Base-by-base conservation (phyloP, 1,140 invertebrate genomes). In the Bombus superbus region DNA sequence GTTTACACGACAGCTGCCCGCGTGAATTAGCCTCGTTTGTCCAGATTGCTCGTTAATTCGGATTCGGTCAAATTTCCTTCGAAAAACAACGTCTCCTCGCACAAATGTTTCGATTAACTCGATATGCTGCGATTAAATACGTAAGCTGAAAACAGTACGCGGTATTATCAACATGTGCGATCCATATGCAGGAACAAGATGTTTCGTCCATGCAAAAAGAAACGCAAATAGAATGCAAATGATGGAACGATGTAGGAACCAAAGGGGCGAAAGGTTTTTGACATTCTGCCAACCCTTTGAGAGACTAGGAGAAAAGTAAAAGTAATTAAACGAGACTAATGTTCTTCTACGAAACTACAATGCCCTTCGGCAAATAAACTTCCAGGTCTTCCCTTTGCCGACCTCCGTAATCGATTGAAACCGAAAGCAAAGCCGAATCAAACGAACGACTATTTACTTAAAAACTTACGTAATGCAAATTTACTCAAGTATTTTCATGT, bases 11-110 rank as follows among this genome's bases (percentile, higher is more conserved):
- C 59, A 25, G 2, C 42, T 59, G 78, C 22, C 78, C 38, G 28
- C n/a, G 38, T 53, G 64, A 77, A 83, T 86, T 77, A 72, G 57
- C 86, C 47, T 73, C 81, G 76, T 87, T 87, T 84, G 75, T 78
- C 74, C 28, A 13, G 59, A 62, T n/a, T 62, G 82, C 47, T 69
- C 76, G 79, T 87, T 87, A 87, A 85, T 87, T 32, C 10, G 28
- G 9, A 35, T 66, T 35, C 69, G 10, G 59, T 84, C 53, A 66
- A 68, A 84, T 78, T 73, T 73, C 40, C n/a, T 73, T 72, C 42
- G 80, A 6, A 18, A 53, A 8, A 0, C 47, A 10, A 15, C 13
- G 22, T 40, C 28, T 11, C 11, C 59, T n/a, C 25, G 22, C 25
- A 1, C 1, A 32, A 18, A 44, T 44, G 13, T 44, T 73, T 32